Evolutionary conservation across 2,797 vertebrate species (phyloP), one percentile per base, ranked within the genome.

Genomic region (Acrossocheilus wenchowensis): DNA sequence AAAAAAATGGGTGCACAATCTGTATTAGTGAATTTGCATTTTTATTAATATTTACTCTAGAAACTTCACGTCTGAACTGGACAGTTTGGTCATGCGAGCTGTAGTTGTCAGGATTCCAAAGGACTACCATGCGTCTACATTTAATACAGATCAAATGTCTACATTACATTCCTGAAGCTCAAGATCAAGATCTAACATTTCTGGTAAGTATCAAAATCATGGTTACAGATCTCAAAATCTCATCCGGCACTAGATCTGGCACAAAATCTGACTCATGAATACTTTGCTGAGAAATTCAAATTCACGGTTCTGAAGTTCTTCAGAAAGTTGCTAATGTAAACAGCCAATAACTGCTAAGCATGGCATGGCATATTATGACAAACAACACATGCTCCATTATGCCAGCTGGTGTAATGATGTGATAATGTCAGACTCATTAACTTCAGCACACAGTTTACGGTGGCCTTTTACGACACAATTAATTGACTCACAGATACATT

Each of bases 401-500:
- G 96, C 97, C 97, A 99, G 97, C 97, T 99, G 98, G 96, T 97
- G 97, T 97, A 97, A 97, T 97, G 96, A 97, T 97, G 97, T 96
- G 97, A 96, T 97, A 97, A 98, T 97, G 97, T 97, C 94, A 96
- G 96, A 97, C 97, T 98, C 97, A 98, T 99, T 98, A 98, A 97
- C 97, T 97, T 95, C 96, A 95, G 96, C 97, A 96, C 97, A 98
- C 97, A 97, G 96, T 98, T 99, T 98, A 99, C 91, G 95, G 96
- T 96, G 96, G 96, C 96, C 96, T 97, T 97, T 97, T 97, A 98
- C 95, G 96, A 97, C 97, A 95, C 94, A 96, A 97, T 98, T 98
- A 98, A 98, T 98, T 97, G 97, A 98, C 98, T 97, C 96, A 96
- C 97, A 97, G 97, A 96, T 97, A 97, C 96, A 98, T 97, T 98